These are phyloP conservation scores for Natrix natrix DNA, from an alignment of 2,797 vertebrate genomes.

Conservation along the genomic window DNA sequence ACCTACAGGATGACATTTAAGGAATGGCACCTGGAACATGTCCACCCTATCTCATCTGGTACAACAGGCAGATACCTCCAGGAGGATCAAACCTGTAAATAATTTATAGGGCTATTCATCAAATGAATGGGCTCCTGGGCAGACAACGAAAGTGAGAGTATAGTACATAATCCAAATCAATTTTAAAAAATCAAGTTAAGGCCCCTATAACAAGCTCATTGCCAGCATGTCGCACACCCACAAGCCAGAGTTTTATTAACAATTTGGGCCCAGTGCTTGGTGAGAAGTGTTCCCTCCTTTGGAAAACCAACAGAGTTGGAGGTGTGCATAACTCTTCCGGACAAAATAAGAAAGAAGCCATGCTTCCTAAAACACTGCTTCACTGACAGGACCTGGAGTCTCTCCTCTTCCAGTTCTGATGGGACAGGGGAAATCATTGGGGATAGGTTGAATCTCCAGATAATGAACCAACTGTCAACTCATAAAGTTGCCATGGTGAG, in stretches of 20 bases:
- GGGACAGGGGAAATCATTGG: neutral
- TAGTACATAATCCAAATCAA: neutral
- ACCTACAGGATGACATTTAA: neutral
- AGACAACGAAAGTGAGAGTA: neutral
- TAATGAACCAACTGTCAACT: too few species aligned
- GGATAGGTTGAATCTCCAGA: neutral
- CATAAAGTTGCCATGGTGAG: too few species aligned
- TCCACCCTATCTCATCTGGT: neutral
- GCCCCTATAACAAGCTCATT: neutral
- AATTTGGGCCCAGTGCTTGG: neutral
- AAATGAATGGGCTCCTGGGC: neutral
- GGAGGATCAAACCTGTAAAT: neutral
- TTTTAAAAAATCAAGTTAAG: neutral
- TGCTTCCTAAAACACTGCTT: neutral
- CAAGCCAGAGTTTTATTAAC: neutral
- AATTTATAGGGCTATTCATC: neutral
- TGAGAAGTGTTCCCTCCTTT: neutral
- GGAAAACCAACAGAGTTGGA: neutral
- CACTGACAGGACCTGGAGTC: neutral
- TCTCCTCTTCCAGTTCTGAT: neutral
- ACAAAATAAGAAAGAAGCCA: neutral
- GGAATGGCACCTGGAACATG: neutral
- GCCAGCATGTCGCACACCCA: neutral
- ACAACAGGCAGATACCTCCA: neutral
- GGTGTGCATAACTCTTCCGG: neutral